Evolutionary conservation across 2,888 invertebrate species (phyloP).

Genomic region (Augiades crinisus): DNA sequence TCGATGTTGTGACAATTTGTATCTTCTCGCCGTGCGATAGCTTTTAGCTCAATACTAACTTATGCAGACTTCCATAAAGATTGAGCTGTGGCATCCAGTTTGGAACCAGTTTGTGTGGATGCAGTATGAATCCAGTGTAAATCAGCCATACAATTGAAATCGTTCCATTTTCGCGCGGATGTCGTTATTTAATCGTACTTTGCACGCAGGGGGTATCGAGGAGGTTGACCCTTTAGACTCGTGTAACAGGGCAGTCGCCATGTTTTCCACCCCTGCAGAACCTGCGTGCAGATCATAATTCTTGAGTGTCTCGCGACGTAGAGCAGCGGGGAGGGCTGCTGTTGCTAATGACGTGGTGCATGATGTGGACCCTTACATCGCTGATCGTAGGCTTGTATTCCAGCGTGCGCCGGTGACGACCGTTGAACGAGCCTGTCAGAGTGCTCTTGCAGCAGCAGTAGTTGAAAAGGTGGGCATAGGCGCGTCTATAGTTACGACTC

Average conservation of each 20-base stretch:
- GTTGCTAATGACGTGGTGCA: conserved; percentile 53
- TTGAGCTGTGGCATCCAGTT: too few species aligned
- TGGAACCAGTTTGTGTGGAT: too few species aligned
- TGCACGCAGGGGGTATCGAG: neutral
- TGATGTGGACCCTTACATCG: conserved; percentile 88
- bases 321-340: conserved; percentile 70
- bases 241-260: neutral
- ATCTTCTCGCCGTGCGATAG: too few species aligned
- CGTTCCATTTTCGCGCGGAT: too few species aligned
- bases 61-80: too few species aligned
- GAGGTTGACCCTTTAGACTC: neutral
- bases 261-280: neutral
- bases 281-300: conserved; percentile 22
- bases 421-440: conserved; percentile 82
- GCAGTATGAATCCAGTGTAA: too few species aligned
- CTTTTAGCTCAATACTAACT: too few species aligned
- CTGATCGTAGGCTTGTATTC: conserved; percentile 70
- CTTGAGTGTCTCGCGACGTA: conserved; percentile 40
- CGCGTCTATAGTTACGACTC: conserved; percentile 86
- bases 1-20: too few species aligned
- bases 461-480: conserved; percentile 87
- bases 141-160: neutral
- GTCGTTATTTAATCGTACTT: neutral
- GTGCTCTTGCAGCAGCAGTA: conserved; percentile 90
- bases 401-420: conserved; percentile 74